Conservation (phyloP, 2,888 invertebrate species). For the Drosophila maculinotata region DNA sequence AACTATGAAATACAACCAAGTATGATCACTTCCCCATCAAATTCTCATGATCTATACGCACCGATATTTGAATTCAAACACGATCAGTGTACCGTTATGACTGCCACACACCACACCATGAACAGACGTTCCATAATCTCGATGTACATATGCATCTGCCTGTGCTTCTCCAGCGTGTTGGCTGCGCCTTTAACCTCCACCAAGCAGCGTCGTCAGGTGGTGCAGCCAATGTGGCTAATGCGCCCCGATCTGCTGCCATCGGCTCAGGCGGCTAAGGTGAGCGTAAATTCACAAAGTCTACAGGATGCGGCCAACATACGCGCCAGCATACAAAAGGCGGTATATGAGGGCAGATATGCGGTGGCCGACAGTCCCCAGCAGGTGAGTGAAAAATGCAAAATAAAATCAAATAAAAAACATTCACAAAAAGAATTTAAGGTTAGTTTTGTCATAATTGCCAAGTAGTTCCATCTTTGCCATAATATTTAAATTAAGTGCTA, state of each 20-base stretch:
- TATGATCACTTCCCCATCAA: constrained; percentile 13
- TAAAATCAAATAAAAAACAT: too few species aligned
- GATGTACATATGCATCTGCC: neutral
- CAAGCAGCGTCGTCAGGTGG: constrained; percentile 61
- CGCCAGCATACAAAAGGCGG: constrained; percentile 67
- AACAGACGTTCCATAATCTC: constrained; percentile 5
- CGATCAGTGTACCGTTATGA: neutral
- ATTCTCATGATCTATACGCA: neutral
- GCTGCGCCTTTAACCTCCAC: neutral
- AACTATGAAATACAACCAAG: constrained; percentile 31
- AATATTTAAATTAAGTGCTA: too few species aligned
- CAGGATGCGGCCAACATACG: constrained; percentile 69
- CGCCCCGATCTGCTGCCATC: constrained; percentile 25
- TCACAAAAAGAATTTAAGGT: too few species aligned
- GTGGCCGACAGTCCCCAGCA: constrained; percentile 59
- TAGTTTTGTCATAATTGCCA: too few species aligned
- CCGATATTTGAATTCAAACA: too few species aligned
- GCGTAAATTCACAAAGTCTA: constrained; percentile 62
- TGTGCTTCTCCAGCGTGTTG: neutral
- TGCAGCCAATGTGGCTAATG: constrained; percentile 72
- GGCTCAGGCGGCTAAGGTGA: constrained; percentile 44
- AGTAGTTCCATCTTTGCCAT: too few species aligned
- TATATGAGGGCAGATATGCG: constrained; percentile 66
- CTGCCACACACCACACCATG: constrained; percentile 12
- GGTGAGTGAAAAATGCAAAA: constrained; percentile 52